Percentiles rank a stretch among this genome's conserved stretches.
These are phyloP conservation scores for Aplocera efformata DNA, from an alignment of 2,888 invertebrate species.

Conservation along the genomic window DNA sequence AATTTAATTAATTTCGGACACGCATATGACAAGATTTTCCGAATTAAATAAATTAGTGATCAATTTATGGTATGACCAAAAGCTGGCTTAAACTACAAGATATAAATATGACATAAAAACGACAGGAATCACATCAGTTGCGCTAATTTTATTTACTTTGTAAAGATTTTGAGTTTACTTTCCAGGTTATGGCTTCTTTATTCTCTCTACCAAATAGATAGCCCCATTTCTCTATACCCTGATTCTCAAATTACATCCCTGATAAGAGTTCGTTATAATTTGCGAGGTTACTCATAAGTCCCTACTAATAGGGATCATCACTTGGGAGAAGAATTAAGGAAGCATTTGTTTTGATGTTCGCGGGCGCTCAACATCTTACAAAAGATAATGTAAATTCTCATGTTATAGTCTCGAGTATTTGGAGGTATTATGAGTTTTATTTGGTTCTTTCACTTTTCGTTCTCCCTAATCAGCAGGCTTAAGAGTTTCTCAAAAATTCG, in stretches of 20 bases:
- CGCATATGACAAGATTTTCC: too few relatives aligned
- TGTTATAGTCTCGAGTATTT: slow-evolving; percentile 32
- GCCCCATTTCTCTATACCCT: not conserved
- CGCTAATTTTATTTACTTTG: too few relatives aligned
- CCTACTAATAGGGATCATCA: slow-evolving; percentile 77
- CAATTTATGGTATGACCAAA: too few relatives aligned
- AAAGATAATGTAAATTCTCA: slow-evolving; percentile 41
- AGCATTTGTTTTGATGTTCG: slow-evolving; percentile 75
- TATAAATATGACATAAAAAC: too few relatives aligned
- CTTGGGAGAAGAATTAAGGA: slow-evolving; percentile 65
- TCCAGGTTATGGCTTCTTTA: too few relatives aligned
- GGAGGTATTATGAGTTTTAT: slow-evolving; percentile 20
- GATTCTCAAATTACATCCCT: not conserved
- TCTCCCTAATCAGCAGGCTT: not conserved
- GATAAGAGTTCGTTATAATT: slow-evolving; percentile 66
- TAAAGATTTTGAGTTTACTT: too few relatives aligned
- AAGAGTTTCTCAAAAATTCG: too few relatives aligned
- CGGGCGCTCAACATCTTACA: slow-evolving; percentile 44
- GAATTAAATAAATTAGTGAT: too few relatives aligned
- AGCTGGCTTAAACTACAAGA: too few relatives aligned
- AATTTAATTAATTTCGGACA: too few relatives aligned
- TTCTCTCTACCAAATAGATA: too few relatives aligned
- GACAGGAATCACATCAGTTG: too few relatives aligned
- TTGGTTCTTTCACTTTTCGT: slow-evolving; percentile 6
- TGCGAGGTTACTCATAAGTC: slow-evolving; percentile 75